Base-by-base conservation (phyloP, 2,888 invertebrate species). In the Cerceris ruficornis region DNA sequence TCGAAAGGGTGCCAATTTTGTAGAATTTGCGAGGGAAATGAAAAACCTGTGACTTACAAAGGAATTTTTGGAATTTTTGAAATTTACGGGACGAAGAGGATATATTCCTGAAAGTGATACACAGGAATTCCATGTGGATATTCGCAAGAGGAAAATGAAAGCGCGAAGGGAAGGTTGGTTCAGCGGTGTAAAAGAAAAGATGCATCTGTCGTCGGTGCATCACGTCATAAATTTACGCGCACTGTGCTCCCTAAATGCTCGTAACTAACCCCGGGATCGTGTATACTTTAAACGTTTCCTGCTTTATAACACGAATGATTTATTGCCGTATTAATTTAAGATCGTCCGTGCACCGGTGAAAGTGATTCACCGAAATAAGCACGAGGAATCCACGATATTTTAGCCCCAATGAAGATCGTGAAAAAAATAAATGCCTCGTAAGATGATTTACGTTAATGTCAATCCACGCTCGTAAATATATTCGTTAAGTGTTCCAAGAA, bases 311-410 rank as follows among this genome's bases (percentile, higher is more conserved):
- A 17, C 13, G 67, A 49, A 72, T 84, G 86, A 85, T 86, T 85
- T 85, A 86, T 70, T 13, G 49, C 7, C 59, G 71, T 72, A 82
- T 85, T 86, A 85, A 85, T 80, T 72, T 58, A 58, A 60, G 60
- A 67, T 64, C 60, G 42, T 60, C 13, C n/a, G 57, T 15, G 54
- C 58, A 39, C 15, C 50, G 72, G 50, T 41, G 54, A 65, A 42
- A 41, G 52, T n/a, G 59, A n/a, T 50, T 54, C 43, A 14, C n/a
- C 8, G 14, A 55, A 55, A 55, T 49, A 55, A 2, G 43, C 46
- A 65, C 69, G 69, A 50, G 57, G 61, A 70, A 62, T 57, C 58
- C 50, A 28, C 54, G 46, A 13, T 9, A 61, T 59, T 7, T 41
- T 41, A 7, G 59, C 8, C 8, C 9, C 69, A 59, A 65, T 57